Percentiles rank a stretch among this genome's conserved stretches.
phyloP scores from a whole-genome alignment of 2,113 vertebrate genomes.

The Heloderma charlesbogerti region DNA sequence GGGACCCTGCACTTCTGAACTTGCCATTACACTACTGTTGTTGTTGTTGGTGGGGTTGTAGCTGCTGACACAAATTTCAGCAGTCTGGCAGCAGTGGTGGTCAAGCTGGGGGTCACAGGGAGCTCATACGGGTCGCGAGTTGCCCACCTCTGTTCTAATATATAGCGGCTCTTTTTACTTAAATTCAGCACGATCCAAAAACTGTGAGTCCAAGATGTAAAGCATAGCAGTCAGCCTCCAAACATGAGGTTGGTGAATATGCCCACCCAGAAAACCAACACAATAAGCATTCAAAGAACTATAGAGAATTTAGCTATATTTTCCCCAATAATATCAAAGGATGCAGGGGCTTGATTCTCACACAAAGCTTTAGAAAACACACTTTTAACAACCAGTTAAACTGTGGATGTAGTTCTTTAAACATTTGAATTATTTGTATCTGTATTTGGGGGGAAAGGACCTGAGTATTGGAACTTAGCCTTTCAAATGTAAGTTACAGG shows the following conservation, averaged over 20 bases:
- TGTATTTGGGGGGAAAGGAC: neutral
- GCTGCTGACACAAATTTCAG: too few species aligned
- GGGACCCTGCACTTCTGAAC: too few species aligned
- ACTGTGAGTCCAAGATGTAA: slow-evolving; percentile 6
- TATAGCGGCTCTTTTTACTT: neutral
- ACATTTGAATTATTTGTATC: slow-evolving; percentile 37
- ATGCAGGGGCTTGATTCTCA: slow-evolving; percentile 26
- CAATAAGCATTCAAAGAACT: neutral
- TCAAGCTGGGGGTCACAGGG: too few species aligned
- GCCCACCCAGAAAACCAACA: neutral
- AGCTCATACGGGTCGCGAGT: too few species aligned
- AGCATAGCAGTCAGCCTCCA: neutral
- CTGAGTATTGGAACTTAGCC: too few species aligned
- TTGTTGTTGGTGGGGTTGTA: too few species aligned
- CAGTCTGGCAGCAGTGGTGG: too few species aligned
- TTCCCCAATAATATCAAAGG: slow-evolving; percentile 15
- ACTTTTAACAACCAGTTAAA: slow-evolving; percentile 46
- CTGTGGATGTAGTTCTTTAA: slow-evolving; percentile 32
- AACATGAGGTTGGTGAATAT: neutral
- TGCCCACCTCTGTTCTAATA: neutral
- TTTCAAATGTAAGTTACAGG: neutral
- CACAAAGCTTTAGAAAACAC: slow-evolving; percentile 27
- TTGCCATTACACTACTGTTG: too few species aligned
- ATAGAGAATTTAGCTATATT: neutral
- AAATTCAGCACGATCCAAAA: neutral